Percentiles rank a stretch among this genome's conserved stretches.
Conservation (phyloP, 2,888 invertebrate genomes). For the Isotomurus palustris region DNA sequence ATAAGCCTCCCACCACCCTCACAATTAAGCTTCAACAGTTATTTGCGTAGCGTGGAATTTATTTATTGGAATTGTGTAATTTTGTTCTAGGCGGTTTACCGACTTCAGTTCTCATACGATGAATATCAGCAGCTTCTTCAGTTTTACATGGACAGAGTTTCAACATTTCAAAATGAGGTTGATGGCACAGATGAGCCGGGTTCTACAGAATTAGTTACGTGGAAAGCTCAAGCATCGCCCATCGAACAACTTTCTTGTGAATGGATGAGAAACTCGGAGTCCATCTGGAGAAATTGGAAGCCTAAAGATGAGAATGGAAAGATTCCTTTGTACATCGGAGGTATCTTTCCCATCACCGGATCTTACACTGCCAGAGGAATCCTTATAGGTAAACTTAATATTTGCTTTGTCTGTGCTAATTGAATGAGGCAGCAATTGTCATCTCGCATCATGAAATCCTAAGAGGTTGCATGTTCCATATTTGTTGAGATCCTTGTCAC, state of each 20-base stretch:
- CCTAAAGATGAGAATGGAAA: slow-evolving; percentile 50
- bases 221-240: slow-evolving; percentile 10
- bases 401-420: neutral
- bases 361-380: slow-evolving; percentile 60
- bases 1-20: too few species aligned
- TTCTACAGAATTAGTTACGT: slow-evolving; percentile 41
- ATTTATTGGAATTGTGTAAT: too few species aligned
- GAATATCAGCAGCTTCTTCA: slow-evolving; percentile 56
- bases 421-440: neutral
- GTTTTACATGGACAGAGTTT: slow-evolving; percentile 46
- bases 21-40: too few species aligned
- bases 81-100: slow-evolving; percentile 51
- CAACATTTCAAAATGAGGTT: neutral
- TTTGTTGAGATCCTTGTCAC: too few species aligned
- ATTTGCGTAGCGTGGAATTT: too few species aligned
- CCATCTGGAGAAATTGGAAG: slow-evolving; percentile 49
- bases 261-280: slow-evolving; percentile 60
- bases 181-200: slow-evolving; percentile 6
- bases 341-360: slow-evolving; percentile 66
- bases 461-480: too few species aligned
- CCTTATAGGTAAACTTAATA: slow-evolving; percentile 51
- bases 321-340: slow-evolving; percentile 59
- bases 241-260: slow-evolving; percentile 59
- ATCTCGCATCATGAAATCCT: too few species aligned
- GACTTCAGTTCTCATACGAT: slow-evolving; percentile 54